phyloP scores from a whole-genome alignment of 2,888 invertebrate genomes.

The Pyrgus malvae region DNA sequence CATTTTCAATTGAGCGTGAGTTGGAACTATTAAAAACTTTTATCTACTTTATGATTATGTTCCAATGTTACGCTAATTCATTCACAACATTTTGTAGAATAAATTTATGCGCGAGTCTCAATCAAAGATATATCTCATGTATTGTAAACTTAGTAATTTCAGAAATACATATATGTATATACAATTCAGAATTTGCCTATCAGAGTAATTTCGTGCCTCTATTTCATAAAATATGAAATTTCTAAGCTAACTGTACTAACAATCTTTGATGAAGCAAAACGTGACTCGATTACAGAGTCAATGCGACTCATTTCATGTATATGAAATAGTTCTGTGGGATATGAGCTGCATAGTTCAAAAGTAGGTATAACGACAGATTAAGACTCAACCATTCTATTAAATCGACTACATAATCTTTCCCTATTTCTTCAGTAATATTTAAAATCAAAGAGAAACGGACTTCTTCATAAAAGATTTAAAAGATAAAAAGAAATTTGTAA shows the following conservation, averaged over 20 bases:
- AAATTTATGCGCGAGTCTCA: too few relatives aligned
- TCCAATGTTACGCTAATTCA: too few relatives aligned
- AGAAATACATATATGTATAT: too few relatives aligned
- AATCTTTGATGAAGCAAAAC: slow-evolving; percentile 2
- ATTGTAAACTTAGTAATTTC: too few relatives aligned
- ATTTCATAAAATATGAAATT: not conserved
- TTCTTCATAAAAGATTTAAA: not conserved
- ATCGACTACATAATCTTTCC: not conserved
- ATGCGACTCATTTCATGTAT: slow-evolving; percentile 1
- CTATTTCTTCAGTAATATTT: not conserved
- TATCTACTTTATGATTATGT: too few relatives aligned
- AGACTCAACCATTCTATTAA: not conserved
- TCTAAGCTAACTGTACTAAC: slow-evolving; percentile 1
- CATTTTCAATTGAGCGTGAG: too few relatives aligned
- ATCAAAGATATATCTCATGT: too few relatives aligned
- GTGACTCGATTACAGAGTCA: slow-evolving; percentile 7
- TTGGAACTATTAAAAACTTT: too few relatives aligned
- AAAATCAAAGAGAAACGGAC: too few relatives aligned
- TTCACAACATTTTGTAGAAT: too few relatives aligned
- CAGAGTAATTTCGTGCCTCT: too few relatives aligned
- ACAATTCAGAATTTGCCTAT: too few relatives aligned
- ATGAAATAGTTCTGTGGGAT: slow-evolving; percentile 9
- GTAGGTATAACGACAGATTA: not conserved
- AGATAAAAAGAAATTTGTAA: not conserved
- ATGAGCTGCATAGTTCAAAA: slow-evolving; percentile 2